Evolutionary conservation across 2,113 vertebrate genomes (phyloP), one percentile per base, ranked within the genome.

Genomic region (Mesitornis unicolor): DNA sequence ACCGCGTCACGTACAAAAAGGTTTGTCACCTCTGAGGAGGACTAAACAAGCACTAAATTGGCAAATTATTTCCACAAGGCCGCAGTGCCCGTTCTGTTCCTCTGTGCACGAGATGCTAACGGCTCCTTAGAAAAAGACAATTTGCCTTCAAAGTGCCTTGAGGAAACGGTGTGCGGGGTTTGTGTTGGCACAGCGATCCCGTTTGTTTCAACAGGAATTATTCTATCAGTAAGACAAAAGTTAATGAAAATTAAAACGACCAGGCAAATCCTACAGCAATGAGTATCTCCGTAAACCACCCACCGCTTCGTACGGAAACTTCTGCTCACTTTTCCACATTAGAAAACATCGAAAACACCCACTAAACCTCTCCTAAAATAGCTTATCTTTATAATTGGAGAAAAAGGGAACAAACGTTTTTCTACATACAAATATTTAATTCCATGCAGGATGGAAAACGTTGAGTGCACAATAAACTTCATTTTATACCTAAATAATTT

Each of bases 391-490:
- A 25, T 69, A 96, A 79, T 38, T 67, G 83, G 87, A 94, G 74
- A 81, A 84, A 63, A 96, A 87, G n/a, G 13, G 74, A 95, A 95
- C 87, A 73, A 94, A 96, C 87, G 28, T 81, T 97, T 94, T 95
- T 95, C 95, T 95, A 95, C 91, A 95, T 90, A 90, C 86, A 94
- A 43, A 87, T 98, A 96, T 95, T 95, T 97, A 97, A 97, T 96
- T 96, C 94, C 89, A 97, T 96, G 96, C 96, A 97, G 91, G 94
- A 97, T 95, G 92, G 89, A 96, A 97, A 97, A 92, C 20, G 4
- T 69, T n/a, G 76, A 96, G 83, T 87, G 59, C 93, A 95, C 74
- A 91, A 79, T 77, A 97, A 95, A 93, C 80, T 86, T 97, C 80
- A 86, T 82, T 95, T 87, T 70, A 94, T 97, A 96, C 61, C 91